Evolutionary conservation across 1,140 invertebrate species (phyloP).

Genomic region (Cydia fagiglandana): DNA sequence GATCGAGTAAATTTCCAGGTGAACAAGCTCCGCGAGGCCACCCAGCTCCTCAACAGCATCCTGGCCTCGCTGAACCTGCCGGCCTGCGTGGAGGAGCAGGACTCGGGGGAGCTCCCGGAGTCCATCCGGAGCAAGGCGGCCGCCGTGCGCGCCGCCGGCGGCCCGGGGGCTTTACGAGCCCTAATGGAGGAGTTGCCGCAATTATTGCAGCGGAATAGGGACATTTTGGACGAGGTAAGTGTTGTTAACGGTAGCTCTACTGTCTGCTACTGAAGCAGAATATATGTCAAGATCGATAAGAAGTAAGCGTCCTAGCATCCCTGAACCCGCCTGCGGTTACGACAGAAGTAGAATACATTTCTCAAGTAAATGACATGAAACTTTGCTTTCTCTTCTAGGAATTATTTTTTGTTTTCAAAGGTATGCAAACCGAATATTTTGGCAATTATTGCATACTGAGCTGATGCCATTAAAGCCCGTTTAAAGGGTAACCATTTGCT

Average conservation of each 20-base stretch:
- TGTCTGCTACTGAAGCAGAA: neutral
- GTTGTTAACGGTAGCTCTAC: neutral
- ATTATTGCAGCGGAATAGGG: slow-evolving; percentile 93
- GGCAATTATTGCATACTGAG: too few relatives aligned
- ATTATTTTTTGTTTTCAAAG: too few relatives aligned
- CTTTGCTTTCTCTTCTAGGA: too few relatives aligned
- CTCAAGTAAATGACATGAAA: too few relatives aligned
- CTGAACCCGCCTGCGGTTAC: too few relatives aligned
- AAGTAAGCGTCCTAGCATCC: too few relatives aligned
- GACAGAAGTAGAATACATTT: too few relatives aligned
- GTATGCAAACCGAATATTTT: too few relatives aligned
- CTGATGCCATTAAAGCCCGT: too few relatives aligned
- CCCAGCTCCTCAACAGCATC: slow-evolving; percentile 94
- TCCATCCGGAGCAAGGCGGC: slow-evolving; percentile 94
- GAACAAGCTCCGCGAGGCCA: slow-evolving; percentile 91
- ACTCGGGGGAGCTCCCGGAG: slow-evolving; percentile 88
- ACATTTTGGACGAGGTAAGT: slow-evolving; percentile 96
- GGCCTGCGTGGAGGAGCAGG: slow-evolving; percentile 95
- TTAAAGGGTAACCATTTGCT: too few relatives aligned
- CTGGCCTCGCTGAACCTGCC: slow-evolving; percentile 97
- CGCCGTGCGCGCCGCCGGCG: slow-evolving; percentile 85
- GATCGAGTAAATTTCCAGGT: slow-evolving; percentile 80
- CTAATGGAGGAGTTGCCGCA: slow-evolving; percentile 92
- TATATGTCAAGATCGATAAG: neutral
- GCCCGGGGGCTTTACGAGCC: slow-evolving; percentile 80